A percentile compares a stretch with the other conserved stretches of the same genome.
Evolutionary conservation across 2,888 invertebrate genomes (phyloP).

Genomic region (Melieria picta): DNA sequence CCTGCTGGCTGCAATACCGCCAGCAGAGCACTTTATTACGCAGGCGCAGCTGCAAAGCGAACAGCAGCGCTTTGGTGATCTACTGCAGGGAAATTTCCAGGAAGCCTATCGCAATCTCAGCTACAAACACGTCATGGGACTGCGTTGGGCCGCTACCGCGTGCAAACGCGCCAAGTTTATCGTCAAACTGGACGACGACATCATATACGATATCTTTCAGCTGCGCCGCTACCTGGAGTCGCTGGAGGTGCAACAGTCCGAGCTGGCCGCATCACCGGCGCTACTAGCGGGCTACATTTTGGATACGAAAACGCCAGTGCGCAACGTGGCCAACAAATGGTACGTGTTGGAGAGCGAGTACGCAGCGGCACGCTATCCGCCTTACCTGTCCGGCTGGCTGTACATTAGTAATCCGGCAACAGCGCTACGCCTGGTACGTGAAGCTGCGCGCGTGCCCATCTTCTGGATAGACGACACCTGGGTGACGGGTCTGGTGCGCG

Average conservation of each 20-base stretch:
- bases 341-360: slow-evolving; percentile 78
- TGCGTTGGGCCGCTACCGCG: slow-evolving; percentile 76
- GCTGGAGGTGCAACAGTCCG: slow-evolving; percentile 58
- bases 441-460: slow-evolving; percentile 71
- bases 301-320: slow-evolving; percentile 72
- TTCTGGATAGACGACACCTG: slow-evolving; percentile 95
- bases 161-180: slow-evolving; percentile 74
- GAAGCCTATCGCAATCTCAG: slow-evolving; percentile 85
- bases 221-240: slow-evolving; percentile 67
- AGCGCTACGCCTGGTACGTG: slow-evolving; percentile 70
- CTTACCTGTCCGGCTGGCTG: slow-evolving; percentile 86
- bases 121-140: slow-evolving; percentile 83
- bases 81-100: slow-evolving; percentile 79
- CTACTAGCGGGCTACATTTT: slow-evolving; percentile 76
- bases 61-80: slow-evolving; percentile 72
- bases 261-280: slow-evolving; percentile 54
- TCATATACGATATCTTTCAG: slow-evolving; percentile 75
- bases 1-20: slow-evolving; percentile 72
- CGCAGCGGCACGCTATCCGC: slow-evolving; percentile 71
- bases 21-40: slow-evolving; percentile 67
- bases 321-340: slow-evolving; percentile 81
- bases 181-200: slow-evolving; percentile 86
- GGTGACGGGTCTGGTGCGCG: slow-evolving; percentile 81
- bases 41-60: slow-evolving; percentile 74
- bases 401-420: slow-evolving; percentile 78